Evolutionary conservation across 1,140 invertebrate genomes (phyloP).

Genomic region (Pogonus chalceus): DNA sequence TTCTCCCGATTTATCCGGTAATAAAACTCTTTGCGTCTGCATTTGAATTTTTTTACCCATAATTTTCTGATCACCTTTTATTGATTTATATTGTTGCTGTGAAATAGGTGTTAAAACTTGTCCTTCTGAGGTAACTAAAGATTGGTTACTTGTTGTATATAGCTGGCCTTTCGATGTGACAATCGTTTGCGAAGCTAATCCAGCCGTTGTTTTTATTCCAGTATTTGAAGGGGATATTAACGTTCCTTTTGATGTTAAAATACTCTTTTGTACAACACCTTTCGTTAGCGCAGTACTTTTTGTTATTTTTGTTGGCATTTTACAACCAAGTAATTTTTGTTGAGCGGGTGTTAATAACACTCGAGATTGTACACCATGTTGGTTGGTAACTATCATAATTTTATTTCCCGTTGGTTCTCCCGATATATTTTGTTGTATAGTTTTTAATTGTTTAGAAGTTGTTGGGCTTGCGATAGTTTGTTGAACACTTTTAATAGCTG

Average conservation of each 20-base stretch:
- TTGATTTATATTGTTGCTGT: slow-evolving; percentile 36
- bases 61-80: slow-evolving; percentile 17
- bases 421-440: slow-evolving; percentile 25
- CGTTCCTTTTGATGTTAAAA: slow-evolving; percentile 42
- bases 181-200: slow-evolving; percentile 37
- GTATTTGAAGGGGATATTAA: slow-evolving; percentile 35
- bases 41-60: neutral
- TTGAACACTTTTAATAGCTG: slow-evolving; percentile 35
- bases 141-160: slow-evolving; percentile 18
- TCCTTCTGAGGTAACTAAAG: slow-evolving; percentile 31
- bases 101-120: slow-evolving; percentile 39
- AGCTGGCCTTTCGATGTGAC: slow-evolving; percentile 34
- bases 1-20: slow-evolving; percentile 8
- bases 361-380: slow-evolving; percentile 43
- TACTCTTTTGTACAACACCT: slow-evolving; percentile 16
- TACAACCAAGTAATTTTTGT: slow-evolving; percentile 43
- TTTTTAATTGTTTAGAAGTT: slow-evolving; percentile 19
- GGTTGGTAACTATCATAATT: slow-evolving; percentile 49
- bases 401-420: slow-evolving; percentile 32
- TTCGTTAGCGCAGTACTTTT: slow-evolving; percentile 32
- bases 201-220: slow-evolving; percentile 19
- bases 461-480: slow-evolving; percentile 22
- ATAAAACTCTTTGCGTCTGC: neutral
- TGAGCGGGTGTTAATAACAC: slow-evolving; percentile 46
- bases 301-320: slow-evolving; percentile 35